These are phyloP conservation scores for Ranitomeya variabilis DNA, from an alignment of 2,113 vertebrate species.

Conservation along the genomic window DNA sequence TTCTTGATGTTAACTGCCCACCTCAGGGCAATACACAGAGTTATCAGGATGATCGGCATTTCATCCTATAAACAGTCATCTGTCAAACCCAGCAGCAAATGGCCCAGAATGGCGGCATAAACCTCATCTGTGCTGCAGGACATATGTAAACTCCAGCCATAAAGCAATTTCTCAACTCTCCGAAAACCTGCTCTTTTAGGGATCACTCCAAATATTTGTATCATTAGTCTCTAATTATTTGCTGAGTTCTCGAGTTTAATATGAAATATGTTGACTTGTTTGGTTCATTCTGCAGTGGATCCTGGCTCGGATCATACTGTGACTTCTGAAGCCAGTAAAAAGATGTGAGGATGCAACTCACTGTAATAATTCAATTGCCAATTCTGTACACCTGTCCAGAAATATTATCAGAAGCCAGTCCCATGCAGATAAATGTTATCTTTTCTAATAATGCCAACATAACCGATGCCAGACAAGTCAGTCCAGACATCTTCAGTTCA, in stretches of 20 bases:
- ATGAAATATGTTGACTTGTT: constrained; percentile 50
- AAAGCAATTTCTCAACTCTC: constrained; percentile 30
- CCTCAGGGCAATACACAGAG: constrained; percentile 23
- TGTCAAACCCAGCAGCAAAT: constrained; percentile 49
- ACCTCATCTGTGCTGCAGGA: constrained; percentile 6
- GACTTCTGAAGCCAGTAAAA: constrained; percentile 25
- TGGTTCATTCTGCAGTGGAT: constrained; percentile 32
- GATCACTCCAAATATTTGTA: constrained; percentile 53
- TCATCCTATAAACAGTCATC: constrained; percentile 40
- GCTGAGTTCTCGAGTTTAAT: constrained; percentile 25
- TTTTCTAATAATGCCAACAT: constrained; percentile 5
- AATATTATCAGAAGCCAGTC: constrained; percentile 16
- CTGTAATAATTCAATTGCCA: constrained; percentile 21
- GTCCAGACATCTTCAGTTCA: background rate
- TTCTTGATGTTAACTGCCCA: constrained; percentile 23
- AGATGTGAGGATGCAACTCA: constrained; percentile 11
- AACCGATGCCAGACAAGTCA: background rate
- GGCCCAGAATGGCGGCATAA: constrained; percentile 8
- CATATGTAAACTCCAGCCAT: constrained; percentile 12
- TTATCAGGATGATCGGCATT: constrained; percentile 31
- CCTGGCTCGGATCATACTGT: constrained; percentile 22
- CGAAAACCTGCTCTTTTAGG: constrained; percentile 20
- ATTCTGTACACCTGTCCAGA: background rate
- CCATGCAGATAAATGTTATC: background rate
- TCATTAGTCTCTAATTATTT: constrained; percentile 56